Percentiles rank a stretch among this genome's conserved stretches.
Conservation (phyloP, 2,888 invertebrate genomes). For the Mechanitis messenoides region DNA sequence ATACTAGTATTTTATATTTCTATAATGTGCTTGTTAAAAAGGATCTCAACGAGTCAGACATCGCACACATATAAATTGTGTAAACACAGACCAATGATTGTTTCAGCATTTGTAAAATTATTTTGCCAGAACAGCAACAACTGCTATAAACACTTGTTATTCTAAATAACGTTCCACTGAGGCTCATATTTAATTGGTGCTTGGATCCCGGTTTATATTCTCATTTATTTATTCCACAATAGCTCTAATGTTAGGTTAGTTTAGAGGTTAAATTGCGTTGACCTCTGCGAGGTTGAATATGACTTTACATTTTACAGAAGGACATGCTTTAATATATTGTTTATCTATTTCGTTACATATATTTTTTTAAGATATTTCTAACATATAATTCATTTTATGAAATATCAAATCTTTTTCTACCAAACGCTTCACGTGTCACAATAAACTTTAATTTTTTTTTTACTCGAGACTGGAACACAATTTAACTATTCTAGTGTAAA, state of each 20-base stretch:
- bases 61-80: background rate
- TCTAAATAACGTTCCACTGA: slow-evolving; percentile 19
- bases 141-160: slow-evolving; percentile 25
- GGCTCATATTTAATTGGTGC: slow-evolving; percentile 26
- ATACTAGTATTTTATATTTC: background rate
- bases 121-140: slow-evolving; percentile 6
- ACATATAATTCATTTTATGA: too few species aligned
- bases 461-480: background rate
- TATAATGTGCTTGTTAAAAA: too few species aligned
- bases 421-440: too few species aligned
- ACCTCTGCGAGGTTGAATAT: background rate
- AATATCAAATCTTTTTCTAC: too few species aligned
- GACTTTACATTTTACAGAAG: too few species aligned
- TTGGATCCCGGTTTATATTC: slow-evolving; percentile 1
- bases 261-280: background rate
- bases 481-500: background rate
- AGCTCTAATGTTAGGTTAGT: background rate
- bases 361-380: too few species aligned
- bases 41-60: too few species aligned
- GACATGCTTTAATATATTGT: too few species aligned
- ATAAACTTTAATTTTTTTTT: too few species aligned
- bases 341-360: too few species aligned
- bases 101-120: background rate
- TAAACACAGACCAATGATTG: background rate
- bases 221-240: slow-evolving; percentile 4